Conservation (phyloP, 2,113 vertebrate genomes). For the Willisornis vidua region DNA sequence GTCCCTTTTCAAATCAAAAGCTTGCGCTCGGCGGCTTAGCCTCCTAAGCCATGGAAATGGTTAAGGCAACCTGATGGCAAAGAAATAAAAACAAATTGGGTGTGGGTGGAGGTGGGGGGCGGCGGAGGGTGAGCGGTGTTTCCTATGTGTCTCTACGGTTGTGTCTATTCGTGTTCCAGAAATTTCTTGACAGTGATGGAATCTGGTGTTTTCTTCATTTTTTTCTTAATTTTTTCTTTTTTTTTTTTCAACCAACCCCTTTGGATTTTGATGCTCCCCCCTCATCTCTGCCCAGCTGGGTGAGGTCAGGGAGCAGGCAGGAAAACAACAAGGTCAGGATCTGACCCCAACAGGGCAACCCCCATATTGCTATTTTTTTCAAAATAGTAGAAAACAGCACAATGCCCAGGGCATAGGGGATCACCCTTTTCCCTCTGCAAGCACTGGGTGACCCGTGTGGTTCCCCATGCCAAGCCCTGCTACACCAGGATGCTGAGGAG, state of each 20-base stretch:
- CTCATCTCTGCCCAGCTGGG: neutral
- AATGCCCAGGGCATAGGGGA: neutral
- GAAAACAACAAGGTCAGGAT: neutral
- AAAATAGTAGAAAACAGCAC: neutral
- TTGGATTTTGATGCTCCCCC: neutral
- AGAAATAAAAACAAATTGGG: constrained; percentile 16
- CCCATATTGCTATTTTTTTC: neutral
- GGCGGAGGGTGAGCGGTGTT: neutral
- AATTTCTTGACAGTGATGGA: constrained; percentile 67
- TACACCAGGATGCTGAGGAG: neutral
- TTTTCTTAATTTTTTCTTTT: neutral
- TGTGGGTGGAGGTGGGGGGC: neutral
- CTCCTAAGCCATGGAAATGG: constrained; percentile 20
- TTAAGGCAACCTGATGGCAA: constrained; percentile 24
- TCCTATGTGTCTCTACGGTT: neutral
- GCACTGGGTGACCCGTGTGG: rapidly evolving
- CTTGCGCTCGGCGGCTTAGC: neutral
- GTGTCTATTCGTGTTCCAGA: constrained; percentile 59
- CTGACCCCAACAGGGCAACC: neutral
- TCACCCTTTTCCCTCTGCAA: neutral
- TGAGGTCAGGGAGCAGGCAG: neutral
- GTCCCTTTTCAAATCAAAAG: constrained; percentile 70
- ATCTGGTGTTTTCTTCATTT: neutral
- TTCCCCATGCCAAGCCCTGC: neutral
- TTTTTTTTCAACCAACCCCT: neutral